Evolutionary conservation across 2,797 vertebrate species (phyloP), one percentile per base, ranked within the genome.

Genomic region (Pseudopleuronectes americanus): DNA sequence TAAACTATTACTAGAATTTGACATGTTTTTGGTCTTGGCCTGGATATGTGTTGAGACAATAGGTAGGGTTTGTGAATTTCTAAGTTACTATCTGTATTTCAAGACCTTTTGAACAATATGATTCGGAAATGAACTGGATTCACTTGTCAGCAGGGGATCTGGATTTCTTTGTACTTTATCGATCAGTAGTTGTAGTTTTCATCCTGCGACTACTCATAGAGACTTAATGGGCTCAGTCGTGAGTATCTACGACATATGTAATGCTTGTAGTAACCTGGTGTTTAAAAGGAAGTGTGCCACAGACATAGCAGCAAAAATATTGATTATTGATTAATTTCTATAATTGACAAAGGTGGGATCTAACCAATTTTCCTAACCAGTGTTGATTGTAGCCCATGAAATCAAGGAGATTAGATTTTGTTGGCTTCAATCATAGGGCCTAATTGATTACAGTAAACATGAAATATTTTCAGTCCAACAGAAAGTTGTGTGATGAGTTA

Each of bases 1-100:
- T 91, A 83, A 92, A 90, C 70, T 89, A 80, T 89, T 88, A 81
- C 72, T 89, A 86, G 81, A 85, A 87, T 84, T 85, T 85, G 85
- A 83, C 72, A 63, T 79, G 80, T 80, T 85, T 78, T 83, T 76
- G 81, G 84, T 87, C 77, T 79, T 76, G 83, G 81, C 80, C 67
- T 86, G 84, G 83, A 84, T 85, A 54, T 83, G 60, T 87, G 77
- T 89, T 83, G 56, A 77, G 16, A 84, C 65, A 72, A 59, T 83
- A 89, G 71, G 54, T 89, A 23, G 36, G 83, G 65, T 83, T 86
- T 80, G 74, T 92, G 77, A 51, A 70, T 83, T 89, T 92, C 71
- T 89, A 80, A 85, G 81, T 87, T 87, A 84, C 80, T 66, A 61
- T 85, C 68, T 84, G 76, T 89, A 77, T 88, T 82, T 87, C 65